Evolutionary conservation across 1,140 invertebrate species (phyloP).

Genomic region (Samia ricini): DNA sequence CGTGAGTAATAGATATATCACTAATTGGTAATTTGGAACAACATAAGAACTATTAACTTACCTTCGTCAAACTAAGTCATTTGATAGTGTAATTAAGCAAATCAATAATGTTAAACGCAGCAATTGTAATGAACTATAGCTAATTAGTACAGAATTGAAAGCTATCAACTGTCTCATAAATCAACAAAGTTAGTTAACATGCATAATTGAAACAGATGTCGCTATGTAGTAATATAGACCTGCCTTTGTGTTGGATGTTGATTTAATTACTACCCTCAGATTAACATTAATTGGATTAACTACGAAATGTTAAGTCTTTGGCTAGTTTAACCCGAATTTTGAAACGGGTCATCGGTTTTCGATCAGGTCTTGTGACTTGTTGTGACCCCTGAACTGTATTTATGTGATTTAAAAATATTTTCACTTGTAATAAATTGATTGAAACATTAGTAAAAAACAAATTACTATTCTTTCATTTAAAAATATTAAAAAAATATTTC

Average conservation of each 20-base stretch:
- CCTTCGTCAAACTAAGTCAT: background rate
- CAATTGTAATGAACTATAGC: constrained; percentile 15
- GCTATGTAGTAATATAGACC: background rate
- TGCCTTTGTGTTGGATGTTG: background rate
- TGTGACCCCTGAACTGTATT: background rate
- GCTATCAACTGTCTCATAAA: constrained; percentile 20
- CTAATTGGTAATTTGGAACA: no score
- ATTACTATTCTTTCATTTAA: no score
- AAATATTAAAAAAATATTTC: no score
- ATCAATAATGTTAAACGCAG: constrained; percentile 3
- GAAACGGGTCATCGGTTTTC: background rate
- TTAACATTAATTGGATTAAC: background rate
- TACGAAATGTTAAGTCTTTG: background rate
- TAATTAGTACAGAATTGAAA: constrained; percentile 23
- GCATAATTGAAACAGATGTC: constrained; percentile 3
- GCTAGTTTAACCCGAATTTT: background rate
- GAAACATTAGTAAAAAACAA: no score
- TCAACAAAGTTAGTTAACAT: constrained; percentile 16
- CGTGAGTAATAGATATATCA: no score
- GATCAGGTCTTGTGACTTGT: background rate
- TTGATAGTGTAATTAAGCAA: background rate
- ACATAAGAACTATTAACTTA: no score
- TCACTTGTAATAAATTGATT: no score
- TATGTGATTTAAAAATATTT: background rate
- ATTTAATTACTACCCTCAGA: constrained; percentile 7